Evolutionary conservation across 2,888 invertebrate species (phyloP), one percentile per base, ranked within the genome.

Genomic region (Cheilosia soror): DNA sequence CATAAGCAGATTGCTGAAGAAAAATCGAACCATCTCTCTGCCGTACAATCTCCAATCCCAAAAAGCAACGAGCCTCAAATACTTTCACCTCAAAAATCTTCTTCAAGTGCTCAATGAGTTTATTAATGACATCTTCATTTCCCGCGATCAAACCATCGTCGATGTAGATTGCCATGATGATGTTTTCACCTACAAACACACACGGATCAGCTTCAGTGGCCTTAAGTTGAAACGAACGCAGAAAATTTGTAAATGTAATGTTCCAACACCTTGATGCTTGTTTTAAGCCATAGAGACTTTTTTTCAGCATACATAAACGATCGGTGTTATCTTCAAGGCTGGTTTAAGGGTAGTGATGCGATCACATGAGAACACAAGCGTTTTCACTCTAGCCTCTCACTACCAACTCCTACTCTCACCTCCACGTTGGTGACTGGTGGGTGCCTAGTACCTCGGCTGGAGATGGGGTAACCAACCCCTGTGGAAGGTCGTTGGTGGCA

Each of bases 121-220:
- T 15, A 20, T 53, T 44, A 5, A 87, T 68, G 9, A 72, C 73
- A 9, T 68, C 42, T 13, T 87, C 47, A 40, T 58, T 63, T 7
- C 65, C 81, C 25, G 87, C 71, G 7, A 58, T 37, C n/a, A 65
- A 2, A 79, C 86, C 31, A 29, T 58, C 88, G 63, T 89, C 89
- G 29, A 89, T 88, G 78, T 88, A 89, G 20, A 89, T 86, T 0
- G 87, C 88, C 9, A 89, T 44, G 5, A 89, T 78, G 5, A 88
- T 37, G 11, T 62, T 51, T 60, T 62, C 20, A 5, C 53, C 62
- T n/a, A 73, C 33, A 13, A 73, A 63, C 13, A 65, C 63, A 15
- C 69, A 57, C 20, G 69, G 44, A 33, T 47, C 57, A n/a, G 69
- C 55, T 31, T 68, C 60, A 11, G 42, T 49, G n/a, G 42, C 60